Evolutionary conservation across 1,140 invertebrate species (phyloP), one percentile per base, ranked within the genome.

Genomic region (Planococcus citri): DNA sequence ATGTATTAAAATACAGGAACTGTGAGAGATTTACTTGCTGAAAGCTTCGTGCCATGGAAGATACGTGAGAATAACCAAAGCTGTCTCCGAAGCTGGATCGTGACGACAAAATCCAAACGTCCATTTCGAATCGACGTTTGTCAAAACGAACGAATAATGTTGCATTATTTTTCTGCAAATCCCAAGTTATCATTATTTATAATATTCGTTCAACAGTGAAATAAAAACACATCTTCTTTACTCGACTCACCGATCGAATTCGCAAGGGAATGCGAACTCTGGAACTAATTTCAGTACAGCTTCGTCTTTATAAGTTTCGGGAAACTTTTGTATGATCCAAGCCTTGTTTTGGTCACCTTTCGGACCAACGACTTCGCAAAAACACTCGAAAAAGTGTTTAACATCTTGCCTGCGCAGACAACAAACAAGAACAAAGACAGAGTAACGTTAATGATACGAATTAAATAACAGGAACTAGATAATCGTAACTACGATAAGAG

Each of bases 21-120:
- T n/a, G n/a, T n/a, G n/a, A n/a, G n/a, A n/a, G n/a, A n/a, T 80
- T 78, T 83, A 87, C 86, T 91, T 93, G 77, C 94, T 94, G 82
- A 97, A 97, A 74, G 88, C 88, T 80, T 96, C 93, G 79, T 95
- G 94, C 94, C 94, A 97, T 72, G 94, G 94, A 73, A 97, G 81
- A 78, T 88, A 90, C 75, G 92, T 94, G 71, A 91, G 80, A 64
- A 94, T 76, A 57, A 93, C 87, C 74, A 92, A 79, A 70, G 89
- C 86, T 51, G 87, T 87, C 76, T 88, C 83, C 17, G 87, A 84
- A 76, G 88, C 87, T 17, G 91, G 89, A 79, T 94, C 89, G 77
- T 95, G 91, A 58, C 94, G 87, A 78, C 93, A 96, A 79, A 94
- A 97, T 72, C 94, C 94, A 84, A 94, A 97, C 38, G 91, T 94